phyloP scores from a whole-genome alignment of 2,888 invertebrate genomes.

The Phlogophora meticulosa region DNA sequence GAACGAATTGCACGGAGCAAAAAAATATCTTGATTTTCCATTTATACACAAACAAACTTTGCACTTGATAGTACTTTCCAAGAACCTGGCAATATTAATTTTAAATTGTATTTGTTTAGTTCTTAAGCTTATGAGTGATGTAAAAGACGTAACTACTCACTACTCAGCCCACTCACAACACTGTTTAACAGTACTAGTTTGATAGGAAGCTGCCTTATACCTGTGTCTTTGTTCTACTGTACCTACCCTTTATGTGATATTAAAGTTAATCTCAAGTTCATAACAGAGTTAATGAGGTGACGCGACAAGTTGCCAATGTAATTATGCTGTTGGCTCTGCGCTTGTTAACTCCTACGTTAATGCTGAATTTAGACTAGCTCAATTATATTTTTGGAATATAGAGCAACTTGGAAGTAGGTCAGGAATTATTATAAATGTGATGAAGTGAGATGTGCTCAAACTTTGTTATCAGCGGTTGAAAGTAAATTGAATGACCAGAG shows the following conservation, averaged over 20 bases:
- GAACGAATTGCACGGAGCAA: no score
- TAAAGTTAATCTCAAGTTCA: conserved; percentile 35
- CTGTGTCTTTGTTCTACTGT: conserved; percentile 1
- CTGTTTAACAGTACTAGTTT: no score
- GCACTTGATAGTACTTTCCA: no score
- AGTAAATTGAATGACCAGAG: conserved; percentile 3
- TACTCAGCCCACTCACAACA: no score
- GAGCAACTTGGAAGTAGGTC: conserved; percentile 17
- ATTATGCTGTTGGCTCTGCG: conserved; percentile 28
- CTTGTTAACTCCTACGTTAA: conserved; percentile 34
- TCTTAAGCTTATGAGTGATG: no score
- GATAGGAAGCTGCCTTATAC: no score
- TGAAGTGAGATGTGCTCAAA: neutral
- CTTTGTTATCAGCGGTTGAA: neutral
- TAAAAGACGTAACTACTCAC: no score
- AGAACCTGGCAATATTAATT: no score
- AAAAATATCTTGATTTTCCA: no score
- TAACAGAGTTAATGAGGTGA: conserved; percentile 27
- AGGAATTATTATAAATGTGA: conserved; percentile 4
- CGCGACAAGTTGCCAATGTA: conserved; percentile 31
- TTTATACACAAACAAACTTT: no score
- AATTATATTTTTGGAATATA: conserved; percentile 17
- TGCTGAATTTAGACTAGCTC: conserved; percentile 32
- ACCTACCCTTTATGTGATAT: conserved; percentile 23
- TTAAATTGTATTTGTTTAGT: no score